phyloP scores from a whole-genome alignment of 2,888 invertebrate species.

The Pemphredon lugubris region DNA sequence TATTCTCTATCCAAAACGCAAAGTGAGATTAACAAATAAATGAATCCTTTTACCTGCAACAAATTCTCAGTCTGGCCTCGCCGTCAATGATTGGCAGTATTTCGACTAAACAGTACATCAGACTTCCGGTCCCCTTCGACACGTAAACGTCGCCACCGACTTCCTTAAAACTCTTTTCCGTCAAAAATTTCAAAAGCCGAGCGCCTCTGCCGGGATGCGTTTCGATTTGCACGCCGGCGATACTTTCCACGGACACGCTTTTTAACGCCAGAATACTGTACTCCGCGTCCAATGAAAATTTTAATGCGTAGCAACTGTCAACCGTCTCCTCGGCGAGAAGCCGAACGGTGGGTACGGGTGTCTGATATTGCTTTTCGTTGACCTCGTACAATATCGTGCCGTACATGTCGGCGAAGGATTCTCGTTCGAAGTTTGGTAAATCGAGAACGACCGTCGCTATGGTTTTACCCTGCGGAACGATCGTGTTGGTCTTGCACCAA shows the following conservation, averaged over 20 bases:
- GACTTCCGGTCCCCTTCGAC: conserved; percentile 57
- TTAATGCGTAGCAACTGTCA: conserved; percentile 55
- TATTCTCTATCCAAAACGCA: no score
- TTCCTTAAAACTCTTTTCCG: conserved; percentile 64
- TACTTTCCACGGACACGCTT: conserved; percentile 67
- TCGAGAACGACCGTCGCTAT: conserved; percentile 70
- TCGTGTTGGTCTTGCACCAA: conserved; percentile 63
- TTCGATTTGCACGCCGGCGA: conserved; percentile 51
- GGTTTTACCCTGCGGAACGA: conserved; percentile 48
- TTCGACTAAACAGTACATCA: conserved; percentile 72
- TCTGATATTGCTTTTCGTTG: conserved; percentile 69
- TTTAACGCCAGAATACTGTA: conserved; percentile 66
- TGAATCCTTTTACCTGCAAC: conserved; percentile 73
- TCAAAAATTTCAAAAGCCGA: conserved; percentile 60
- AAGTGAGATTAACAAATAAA: no score
- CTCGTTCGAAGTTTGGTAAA: conserved; percentile 69
- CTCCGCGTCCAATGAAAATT: conserved; percentile 45
- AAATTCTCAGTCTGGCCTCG: conserved; percentile 57
- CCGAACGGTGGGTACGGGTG: conserved; percentile 58
- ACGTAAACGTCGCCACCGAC: conserved; percentile 62
- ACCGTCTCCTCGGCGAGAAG: conserved; percentile 61
- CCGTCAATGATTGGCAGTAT: conserved; percentile 53
- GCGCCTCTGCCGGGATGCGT: conserved; percentile 34
- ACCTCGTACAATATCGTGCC: conserved; percentile 70
- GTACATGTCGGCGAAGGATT: conserved; percentile 51